Evolutionary conservation across 1,140 invertebrate genomes (phyloP), one percentile per base, ranked within the genome.

Genomic region (Drosophila punjabiensis): DNA sequence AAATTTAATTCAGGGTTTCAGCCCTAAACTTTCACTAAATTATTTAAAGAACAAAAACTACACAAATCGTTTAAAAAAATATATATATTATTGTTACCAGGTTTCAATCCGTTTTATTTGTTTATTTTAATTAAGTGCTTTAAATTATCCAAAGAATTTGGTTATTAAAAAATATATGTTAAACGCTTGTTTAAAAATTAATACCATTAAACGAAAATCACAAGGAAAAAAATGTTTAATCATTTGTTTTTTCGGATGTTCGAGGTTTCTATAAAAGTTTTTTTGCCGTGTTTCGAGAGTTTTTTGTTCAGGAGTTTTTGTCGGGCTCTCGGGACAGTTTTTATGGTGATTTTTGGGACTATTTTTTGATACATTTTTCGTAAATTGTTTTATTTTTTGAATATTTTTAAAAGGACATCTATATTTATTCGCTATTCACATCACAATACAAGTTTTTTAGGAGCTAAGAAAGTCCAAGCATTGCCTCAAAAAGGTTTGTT

Each of bases 401-500:
- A 1, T 0, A 1, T 18, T 45, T 43, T 45, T 10, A 18, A 2
- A 14, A 9, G 13, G 8, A 2, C 13, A 11, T 24, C 0, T 4
- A 18, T 20, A 18, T 32, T 45, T 33, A 28, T 16, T 33, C 5
- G 0, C 4, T 45, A 8, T 32, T 16, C 7, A 30, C 4, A 6
- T 52, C 6, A 2, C 18, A n/a, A 10, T 18, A 1, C 11, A 4
- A n/a, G 10, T 4, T 20, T 30, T 64, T 55, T 37, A 10, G 16
- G 3, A n/a, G 14, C 13, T 63, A 0, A 18, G 10, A 39, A 56
- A 14, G 5, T 10, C 0, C 3, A 5, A 18, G 4, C 0, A 5
- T 1, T 14, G 4, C 11, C 3, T 14, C 2, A 53, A 33, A 43
- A 65, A 56, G 13, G 24, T 8, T 2, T 8, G 10, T 16, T 14